A percentile compares a stretch with the other conserved stretches of the same genome.
Evolutionary conservation across 2,113 vertebrate species (phyloP).

Genomic region (Sceloporus tristichus): DNA sequence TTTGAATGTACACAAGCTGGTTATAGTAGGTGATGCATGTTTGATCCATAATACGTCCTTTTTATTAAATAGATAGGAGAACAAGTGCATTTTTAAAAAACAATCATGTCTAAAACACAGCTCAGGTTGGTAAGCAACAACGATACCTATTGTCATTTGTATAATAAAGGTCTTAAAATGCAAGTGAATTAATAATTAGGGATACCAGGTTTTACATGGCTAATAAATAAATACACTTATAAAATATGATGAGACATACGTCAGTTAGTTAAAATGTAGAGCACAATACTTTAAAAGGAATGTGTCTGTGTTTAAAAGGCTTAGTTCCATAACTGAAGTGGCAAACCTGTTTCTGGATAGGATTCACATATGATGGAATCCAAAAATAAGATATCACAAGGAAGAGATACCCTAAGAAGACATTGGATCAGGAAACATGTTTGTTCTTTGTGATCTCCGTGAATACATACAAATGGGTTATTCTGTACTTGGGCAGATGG

Average conservation of each 20-base stretch:
- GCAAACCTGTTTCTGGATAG: not conserved
- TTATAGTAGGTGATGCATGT: conserved; percentile 27
- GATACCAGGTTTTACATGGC: not conserved
- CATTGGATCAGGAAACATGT: not conserved
- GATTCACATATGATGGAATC: not conserved
- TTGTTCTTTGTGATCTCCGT: not conserved
- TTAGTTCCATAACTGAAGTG: not conserved
- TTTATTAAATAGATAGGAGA: conserved; percentile 41
- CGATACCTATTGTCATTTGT: not conserved
- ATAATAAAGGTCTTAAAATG: not conserved
- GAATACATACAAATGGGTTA: no score
- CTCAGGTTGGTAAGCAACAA: conserved; percentile 9
- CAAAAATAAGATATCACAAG: not conserved
- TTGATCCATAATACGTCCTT: conserved; percentile 36
- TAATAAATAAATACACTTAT: not conserved
- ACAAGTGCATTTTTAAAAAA: not conserved
- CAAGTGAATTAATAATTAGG: not conserved
- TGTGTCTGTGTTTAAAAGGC: not conserved
- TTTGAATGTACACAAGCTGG: conserved; percentile 31
- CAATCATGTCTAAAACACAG: not conserved
- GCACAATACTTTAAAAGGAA: not conserved
- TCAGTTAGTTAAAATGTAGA: not conserved
- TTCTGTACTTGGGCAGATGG: no score
- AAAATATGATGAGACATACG: not conserved
- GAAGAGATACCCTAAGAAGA: not conserved